These are phyloP conservation scores for Apostichopus leukothele DNA, from an alignment of 53 echinoderm and acorn worm species.

Conservation along the genomic window DNA sequence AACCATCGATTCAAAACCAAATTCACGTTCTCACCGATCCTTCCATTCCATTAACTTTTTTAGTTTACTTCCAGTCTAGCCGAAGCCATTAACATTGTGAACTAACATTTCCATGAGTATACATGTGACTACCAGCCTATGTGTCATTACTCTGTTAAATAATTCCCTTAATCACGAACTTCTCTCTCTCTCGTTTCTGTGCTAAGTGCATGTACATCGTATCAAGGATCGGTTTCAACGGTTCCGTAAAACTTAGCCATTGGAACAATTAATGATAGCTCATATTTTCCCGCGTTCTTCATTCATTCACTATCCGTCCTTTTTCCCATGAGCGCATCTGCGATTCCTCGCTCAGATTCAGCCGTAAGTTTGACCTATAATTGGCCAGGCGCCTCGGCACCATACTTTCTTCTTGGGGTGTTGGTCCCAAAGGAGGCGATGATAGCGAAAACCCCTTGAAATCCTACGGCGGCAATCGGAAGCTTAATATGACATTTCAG, in stretches of 20 bases:
- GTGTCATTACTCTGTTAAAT: too few relatives aligned
- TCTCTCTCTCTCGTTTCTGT: background rate
- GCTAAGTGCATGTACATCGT: slow-evolving; percentile 11
- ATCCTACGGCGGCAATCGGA: slow-evolving; percentile 29
- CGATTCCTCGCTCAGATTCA: slow-evolving; percentile 31
- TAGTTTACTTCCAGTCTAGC: background rate
- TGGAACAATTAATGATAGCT: slow-evolving; percentile 50
- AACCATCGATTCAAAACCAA: too few relatives aligned
- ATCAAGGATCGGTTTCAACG: slow-evolving; percentile 14
- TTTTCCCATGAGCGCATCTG: slow-evolving; percentile 45
- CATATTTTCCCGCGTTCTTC: slow-evolving; percentile 24
- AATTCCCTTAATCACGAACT: background rate
- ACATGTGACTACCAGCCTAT: too few relatives aligned
- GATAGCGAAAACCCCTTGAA: slow-evolving; percentile 32
- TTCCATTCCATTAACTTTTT: background rate
- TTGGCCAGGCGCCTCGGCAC: slow-evolving; percentile 44
- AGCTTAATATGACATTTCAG: slow-evolving; percentile 42
- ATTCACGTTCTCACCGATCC: too few relatives aligned
- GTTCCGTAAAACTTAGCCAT: slow-evolving; percentile 25
- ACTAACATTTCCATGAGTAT: too few relatives aligned
- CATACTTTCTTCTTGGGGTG: slow-evolving; percentile 21
- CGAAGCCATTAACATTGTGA: too few relatives aligned
- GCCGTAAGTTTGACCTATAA: slow-evolving; percentile 43
- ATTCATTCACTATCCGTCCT: slow-evolving; percentile 31
- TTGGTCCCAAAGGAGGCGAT: slow-evolving; percentile 29